phyloP scores from a whole-genome alignment of 92 coral and sea anemone genomes.

The Chrysogorgia sp. region DNA sequence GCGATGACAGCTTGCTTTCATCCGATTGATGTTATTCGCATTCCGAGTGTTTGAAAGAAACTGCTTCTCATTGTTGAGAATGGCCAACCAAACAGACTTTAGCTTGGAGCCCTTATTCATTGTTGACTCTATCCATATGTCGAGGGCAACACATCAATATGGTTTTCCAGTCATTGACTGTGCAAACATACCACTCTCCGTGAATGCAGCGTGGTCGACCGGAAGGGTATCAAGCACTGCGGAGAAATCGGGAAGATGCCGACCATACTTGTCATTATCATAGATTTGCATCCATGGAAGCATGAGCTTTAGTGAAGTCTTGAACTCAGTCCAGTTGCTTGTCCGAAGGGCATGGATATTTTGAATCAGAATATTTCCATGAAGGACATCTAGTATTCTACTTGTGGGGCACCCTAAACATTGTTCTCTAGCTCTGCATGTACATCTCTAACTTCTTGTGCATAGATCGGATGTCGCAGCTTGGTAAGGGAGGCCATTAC shows the following conservation, averaged over 20 bases:
- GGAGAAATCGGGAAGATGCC: constrained; percentile 28
- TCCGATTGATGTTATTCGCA: too few relatives aligned
- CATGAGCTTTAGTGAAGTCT: constrained; percentile 17
- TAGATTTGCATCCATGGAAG: constrained; percentile 43
- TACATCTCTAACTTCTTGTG: background rate
- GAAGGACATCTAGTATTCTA: constrained; percentile 19
- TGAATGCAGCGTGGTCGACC: constrained; percentile 1
- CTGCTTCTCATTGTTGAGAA: constrained; percentile 26
- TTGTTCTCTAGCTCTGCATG: constrained; percentile 19
- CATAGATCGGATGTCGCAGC: too few relatives aligned
- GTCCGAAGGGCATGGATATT: constrained; percentile 28
- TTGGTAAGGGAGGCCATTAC: too few relatives aligned
- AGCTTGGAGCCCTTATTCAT: constrained; percentile 36
- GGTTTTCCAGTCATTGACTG: constrained; percentile 39
- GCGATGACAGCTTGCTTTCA: too few relatives aligned
- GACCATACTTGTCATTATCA: constrained; percentile 26
- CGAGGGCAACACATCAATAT: constrained; percentile 16
- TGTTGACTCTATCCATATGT: constrained; percentile 32
- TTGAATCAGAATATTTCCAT: constrained; percentile 21
- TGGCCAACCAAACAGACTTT: constrained; percentile 32
- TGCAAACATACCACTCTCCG: constrained; percentile 1
- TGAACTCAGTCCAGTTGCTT: constrained; percentile 18
- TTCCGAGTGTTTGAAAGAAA: too few relatives aligned
- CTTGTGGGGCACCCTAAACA: background rate
- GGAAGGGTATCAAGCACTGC: constrained; percentile 21